A percentile compares a stretch with the other conserved stretches of the same genome.
phyloP scores from a whole-genome alignment of 1,140 invertebrate genomes.

The Neodiprion virginianus region DNA sequence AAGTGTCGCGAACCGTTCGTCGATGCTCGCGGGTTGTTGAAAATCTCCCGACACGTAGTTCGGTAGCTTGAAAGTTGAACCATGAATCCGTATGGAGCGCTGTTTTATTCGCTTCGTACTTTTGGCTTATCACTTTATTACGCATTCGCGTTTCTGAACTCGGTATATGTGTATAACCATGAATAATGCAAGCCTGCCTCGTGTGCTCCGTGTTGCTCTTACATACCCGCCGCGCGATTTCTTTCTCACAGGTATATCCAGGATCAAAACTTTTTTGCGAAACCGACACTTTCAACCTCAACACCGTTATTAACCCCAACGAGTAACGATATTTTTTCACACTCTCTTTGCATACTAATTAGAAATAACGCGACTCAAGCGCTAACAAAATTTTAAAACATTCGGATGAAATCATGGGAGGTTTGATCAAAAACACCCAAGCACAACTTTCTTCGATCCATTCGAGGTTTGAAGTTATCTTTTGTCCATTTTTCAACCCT shows the following conservation, averaged over 20 bases:
- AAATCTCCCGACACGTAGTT: too few relatives aligned
- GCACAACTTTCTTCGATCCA: too few relatives aligned
- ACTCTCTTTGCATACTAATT: background rate
- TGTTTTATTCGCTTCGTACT: background rate
- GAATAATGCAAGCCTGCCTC: background rate
- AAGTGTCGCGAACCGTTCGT: too few relatives aligned
- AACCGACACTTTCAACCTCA: background rate
- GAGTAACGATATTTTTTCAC: background rate
- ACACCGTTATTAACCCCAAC: background rate
- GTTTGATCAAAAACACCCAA: too few relatives aligned
- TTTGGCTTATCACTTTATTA: conserved; percentile 5
- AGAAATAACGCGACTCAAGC: background rate
- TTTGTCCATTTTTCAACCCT: too few relatives aligned
- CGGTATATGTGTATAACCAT: background rate
- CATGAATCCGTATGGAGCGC: too few relatives aligned
- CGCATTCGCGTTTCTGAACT: background rate
- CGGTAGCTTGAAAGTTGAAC: too few relatives aligned
- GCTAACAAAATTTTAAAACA: background rate
- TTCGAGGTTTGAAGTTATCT: too few relatives aligned
- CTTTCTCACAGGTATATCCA: background rate
- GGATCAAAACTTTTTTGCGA: background rate
- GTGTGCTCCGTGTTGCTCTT: background rate
- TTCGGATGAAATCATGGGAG: background rate
- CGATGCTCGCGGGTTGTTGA: too few relatives aligned
- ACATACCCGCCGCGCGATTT: background rate